A percentile compares a stretch with the other conserved stretches of the same genome.
Conservation (phyloP, 2,113 vertebrate species). For the Rhineura floridana region DNA sequence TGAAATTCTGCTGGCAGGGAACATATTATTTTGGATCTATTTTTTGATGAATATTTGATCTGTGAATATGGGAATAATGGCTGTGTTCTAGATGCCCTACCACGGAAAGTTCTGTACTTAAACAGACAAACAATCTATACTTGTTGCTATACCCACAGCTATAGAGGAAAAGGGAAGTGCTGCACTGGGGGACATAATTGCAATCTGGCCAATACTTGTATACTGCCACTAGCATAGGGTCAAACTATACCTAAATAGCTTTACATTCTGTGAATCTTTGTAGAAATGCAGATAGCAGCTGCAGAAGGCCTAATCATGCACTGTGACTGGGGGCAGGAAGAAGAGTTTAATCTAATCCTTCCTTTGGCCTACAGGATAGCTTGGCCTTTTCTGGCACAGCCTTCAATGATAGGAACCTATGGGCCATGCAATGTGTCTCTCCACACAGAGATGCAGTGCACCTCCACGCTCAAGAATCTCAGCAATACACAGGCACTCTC, state of each 20-base stretch:
- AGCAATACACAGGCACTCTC: background rate
- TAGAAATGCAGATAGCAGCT: background rate
- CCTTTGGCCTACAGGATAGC: background rate
- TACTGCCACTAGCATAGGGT: background rate
- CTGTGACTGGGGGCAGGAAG: no score
- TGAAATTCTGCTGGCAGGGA: slow-evolving; percentile 54
- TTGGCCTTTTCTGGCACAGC: background rate
- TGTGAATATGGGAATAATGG: slow-evolving; percentile 15
- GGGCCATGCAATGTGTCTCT: background rate
- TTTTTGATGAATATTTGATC: slow-evolving; percentile 30
- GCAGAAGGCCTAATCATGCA: background rate
- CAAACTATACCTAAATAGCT: background rate
- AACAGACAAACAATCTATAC: background rate
- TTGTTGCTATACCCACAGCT: background rate
- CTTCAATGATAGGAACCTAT: background rate
- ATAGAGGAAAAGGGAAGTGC: background rate
- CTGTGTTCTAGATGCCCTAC: background rate
- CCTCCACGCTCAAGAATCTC: background rate
- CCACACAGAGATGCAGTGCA: background rate
- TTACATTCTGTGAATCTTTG: background rate
- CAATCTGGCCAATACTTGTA: background rate
- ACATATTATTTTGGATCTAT: slow-evolving; percentile 10
- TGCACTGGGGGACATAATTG: background rate
- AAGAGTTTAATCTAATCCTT: background rate
- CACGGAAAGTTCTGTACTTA: background rate